phyloP scores from a whole-genome alignment of 2,888 invertebrate genomes.

The Platycheirus albimanus region DNA sequence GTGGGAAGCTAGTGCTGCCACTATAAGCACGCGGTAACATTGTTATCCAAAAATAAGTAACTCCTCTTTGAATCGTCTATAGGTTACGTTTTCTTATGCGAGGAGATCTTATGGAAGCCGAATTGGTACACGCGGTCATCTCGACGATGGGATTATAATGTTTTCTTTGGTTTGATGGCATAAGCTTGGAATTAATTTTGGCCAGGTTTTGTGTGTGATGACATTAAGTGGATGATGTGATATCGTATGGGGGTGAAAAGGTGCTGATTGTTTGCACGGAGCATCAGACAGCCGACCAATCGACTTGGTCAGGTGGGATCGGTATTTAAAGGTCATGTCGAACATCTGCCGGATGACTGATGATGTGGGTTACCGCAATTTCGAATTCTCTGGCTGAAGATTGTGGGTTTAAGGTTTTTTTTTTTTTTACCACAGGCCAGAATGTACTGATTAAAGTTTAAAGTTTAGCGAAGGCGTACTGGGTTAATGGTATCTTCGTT shows the following conservation, averaged over 20 bases:
- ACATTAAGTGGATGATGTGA: conserved; percentile 66
- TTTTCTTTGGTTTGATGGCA: conserved; percentile 52
- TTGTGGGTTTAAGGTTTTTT: conserved; percentile 30
- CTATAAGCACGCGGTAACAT: conserved; percentile 12
- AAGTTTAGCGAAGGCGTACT: not conserved
- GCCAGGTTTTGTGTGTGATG: conserved; percentile 41
- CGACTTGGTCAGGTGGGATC: conserved; percentile 40
- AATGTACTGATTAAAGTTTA: not conserved
- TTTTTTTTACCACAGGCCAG: not conserved
- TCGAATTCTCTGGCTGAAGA: not conserved
- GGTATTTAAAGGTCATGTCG: conserved; percentile 45
- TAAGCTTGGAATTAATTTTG: conserved; percentile 45
- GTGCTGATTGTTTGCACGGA: conserved; percentile 65
- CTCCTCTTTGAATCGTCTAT: not conserved
- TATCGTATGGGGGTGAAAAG: conserved; percentile 69
- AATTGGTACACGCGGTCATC: conserved; percentile 28
- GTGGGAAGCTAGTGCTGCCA: conserved; percentile 20
- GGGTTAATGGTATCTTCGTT: conserved; percentile 1
- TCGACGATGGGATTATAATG: conserved; percentile 55
- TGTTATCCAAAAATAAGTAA: conserved; percentile 7
- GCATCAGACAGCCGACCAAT: not conserved
- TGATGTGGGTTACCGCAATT: conserved; percentile 28
- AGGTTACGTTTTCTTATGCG: not conserved
- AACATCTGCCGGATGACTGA: conserved; percentile 34
- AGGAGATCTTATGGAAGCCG: conserved; percentile 19